Base-by-base conservation (phyloP, 2,797 vertebrate genomes). In the Cygnus olor region DNA sequence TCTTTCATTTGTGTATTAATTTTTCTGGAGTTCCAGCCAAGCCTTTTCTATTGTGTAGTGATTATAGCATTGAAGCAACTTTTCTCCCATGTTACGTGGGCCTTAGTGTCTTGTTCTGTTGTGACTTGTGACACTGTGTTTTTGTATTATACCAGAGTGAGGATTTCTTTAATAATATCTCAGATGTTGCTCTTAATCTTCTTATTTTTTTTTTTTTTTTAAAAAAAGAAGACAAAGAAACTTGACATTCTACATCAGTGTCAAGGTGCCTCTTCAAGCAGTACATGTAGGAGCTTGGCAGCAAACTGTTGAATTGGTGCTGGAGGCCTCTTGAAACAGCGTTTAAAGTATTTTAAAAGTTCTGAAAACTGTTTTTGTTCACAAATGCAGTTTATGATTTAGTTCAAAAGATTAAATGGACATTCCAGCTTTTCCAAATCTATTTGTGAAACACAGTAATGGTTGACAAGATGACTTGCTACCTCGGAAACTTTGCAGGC, bases 31-130 rank as follows among this genome's bases (percentile, higher is more conserved):
- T 72, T 81, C 32, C 71, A 68, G 19, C 28, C 32, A 25, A 40
- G 21, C 6, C 4, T 58, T 73, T 73, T 74, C 28, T 11, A 5
- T 34, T 68, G 5, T 40, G 24, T 14, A 45, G 27, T 34, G 18
- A 17, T 45, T 54, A 42, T 0, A 8, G 40, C 19, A 19, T 6
- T 32, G 30, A 80, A 24, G 3, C 6, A 27, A 0, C 25, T 63
- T 82, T 80, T 66, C 42, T 89, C 60, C 36, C 2, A 0, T 24
- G 9, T 54, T 87, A 32, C 10, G 10, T n/a, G 19, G 25, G 28
- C 58, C 30, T 76, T 56, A 47, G 38, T 10, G 10, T 80, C 69
- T 57, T 36, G 20, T 34, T 18, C 53, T 49, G 4, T 71, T 36
- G 36, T 57, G 24, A 36, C 21, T 82, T 61, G 2, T 20, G 63